A percentile compares a stretch with the other conserved stretches of the same genome.
phyloP scores from a whole-genome alignment of 2,113 vertebrate genomes.

The Damaliscus lunatus region DNA sequence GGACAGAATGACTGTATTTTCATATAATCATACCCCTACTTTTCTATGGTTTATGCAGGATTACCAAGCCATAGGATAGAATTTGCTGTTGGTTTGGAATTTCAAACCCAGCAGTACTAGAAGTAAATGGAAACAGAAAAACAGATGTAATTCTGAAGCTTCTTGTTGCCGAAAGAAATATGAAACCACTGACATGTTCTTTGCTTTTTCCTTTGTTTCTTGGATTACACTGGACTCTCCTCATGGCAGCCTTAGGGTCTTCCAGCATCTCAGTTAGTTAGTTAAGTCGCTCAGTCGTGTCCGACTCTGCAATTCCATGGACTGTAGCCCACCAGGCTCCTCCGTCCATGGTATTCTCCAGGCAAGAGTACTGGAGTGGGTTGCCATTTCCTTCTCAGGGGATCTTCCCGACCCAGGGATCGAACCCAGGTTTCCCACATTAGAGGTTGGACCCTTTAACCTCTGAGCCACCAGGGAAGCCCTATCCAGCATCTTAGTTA shows the following conservation, averaged over 20 bases:
- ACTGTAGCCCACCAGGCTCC: no score
- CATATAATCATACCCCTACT: neutral
- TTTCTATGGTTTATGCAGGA: neutral
- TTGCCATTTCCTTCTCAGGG: no score
- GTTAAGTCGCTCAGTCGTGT: neutral
- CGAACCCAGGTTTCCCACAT: no score
- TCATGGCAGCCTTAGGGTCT: neutral
- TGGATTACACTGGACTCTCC: neutral
- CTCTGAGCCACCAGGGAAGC: no score
- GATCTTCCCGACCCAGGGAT: no score
- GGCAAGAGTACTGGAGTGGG: no score
- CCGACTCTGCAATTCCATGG: no score
- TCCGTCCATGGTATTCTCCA: no score
- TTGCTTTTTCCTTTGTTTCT: neutral
- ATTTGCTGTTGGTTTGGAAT: conserved; percentile 1
- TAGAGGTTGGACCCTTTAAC: no score
- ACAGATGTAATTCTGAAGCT: conserved; percentile 29
- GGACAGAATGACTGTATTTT: neutral
- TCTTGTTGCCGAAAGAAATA: conserved; percentile 38
- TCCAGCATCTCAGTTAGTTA: neutral
- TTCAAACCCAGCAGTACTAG: neutral
- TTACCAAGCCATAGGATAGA: neutral
- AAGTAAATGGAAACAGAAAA: neutral
- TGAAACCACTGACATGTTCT: conserved; percentile 40
- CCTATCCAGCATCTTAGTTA: neutral